These are phyloP conservation scores for Octodonta nipae DNA, from an alignment of 2,888 invertebrate species.

Conservation along the genomic window DNA sequence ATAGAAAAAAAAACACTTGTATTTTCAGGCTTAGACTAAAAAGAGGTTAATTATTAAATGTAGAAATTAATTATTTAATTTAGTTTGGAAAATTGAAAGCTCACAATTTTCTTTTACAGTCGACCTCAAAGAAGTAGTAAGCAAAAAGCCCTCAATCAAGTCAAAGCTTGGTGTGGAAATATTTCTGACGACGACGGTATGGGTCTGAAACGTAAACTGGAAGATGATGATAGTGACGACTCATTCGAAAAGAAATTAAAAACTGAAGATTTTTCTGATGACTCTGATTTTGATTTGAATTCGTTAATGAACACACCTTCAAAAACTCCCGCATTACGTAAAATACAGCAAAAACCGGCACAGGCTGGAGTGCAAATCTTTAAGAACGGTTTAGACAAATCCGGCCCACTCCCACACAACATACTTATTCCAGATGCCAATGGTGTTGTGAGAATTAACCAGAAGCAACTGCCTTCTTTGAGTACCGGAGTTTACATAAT, in stretches of 20 bases:
- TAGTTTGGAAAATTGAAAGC: no score
- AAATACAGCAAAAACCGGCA: slow-evolving; percentile 11
- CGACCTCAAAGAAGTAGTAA: slow-evolving; percentile 66
- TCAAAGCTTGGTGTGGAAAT: slow-evolving; percentile 71
- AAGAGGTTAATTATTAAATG: no score
- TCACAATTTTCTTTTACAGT: slow-evolving; percentile 34
- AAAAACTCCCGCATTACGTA: slow-evolving; percentile 6
- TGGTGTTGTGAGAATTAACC: slow-evolving; percentile 61
- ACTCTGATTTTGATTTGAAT: slow-evolving; percentile 20
- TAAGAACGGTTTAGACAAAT: slow-evolving; percentile 22
- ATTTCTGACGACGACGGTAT: slow-evolving; percentile 41
- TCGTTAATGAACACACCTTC: slow-evolving; percentile 3
- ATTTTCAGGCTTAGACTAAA: no score
- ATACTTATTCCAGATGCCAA: slow-evolving; percentile 43
- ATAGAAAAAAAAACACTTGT: no score
- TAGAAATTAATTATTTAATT: no score
- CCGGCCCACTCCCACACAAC: slow-evolving; percentile 24
- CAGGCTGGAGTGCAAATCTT: slow-evolving; percentile 7
- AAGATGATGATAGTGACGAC: slow-evolving; percentile 28
- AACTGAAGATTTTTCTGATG: slow-evolving; percentile 30
- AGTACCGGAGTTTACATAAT: slow-evolving; percentile 59
- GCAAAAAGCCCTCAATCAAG: slow-evolving; percentile 67
- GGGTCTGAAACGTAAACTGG: slow-evolving; percentile 17
- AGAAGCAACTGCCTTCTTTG: slow-evolving; percentile 53
- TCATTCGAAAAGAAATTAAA: slow-evolving; percentile 33